Conservation (phyloP, 2,113 vertebrate genomes). For the Vulpes ferrilata region DNA sequence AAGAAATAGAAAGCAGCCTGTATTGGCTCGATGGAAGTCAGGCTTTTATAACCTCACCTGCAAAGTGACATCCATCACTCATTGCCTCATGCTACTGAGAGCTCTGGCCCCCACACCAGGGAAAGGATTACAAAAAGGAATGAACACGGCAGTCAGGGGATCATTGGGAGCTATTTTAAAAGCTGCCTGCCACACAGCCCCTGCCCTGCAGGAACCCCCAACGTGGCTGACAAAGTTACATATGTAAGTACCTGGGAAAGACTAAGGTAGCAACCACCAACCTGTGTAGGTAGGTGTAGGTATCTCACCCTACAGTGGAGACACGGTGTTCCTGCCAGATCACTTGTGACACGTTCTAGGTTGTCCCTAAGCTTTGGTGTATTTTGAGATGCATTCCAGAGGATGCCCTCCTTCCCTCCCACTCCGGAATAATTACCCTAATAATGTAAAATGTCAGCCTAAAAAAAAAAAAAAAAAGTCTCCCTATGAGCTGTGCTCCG, state of each 20-base stretch:
- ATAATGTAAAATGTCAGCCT: constrained; percentile 2
- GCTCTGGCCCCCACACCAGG: not conserved
- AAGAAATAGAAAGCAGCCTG: not conserved
- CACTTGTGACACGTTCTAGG: not conserved
- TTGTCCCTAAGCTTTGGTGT: not conserved
- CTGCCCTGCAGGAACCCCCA: not conserved
- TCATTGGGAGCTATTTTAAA: not conserved
- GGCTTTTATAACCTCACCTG: not conserved
- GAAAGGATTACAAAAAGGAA: not conserved
- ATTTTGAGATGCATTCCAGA: not conserved
- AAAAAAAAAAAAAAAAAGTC: not conserved
- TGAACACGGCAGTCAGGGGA: not conserved
- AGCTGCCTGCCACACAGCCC: not conserved
- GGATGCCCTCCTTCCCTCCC: not conserved
- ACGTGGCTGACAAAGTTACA: not conserved
- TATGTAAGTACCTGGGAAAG: not conserved
- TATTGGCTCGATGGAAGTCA: not conserved
- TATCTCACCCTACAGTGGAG: not conserved
- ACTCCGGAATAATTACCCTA: not conserved
- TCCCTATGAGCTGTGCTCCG: not conserved
- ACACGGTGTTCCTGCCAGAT: not conserved
- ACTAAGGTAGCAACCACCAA: not conserved
- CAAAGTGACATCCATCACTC: not conserved
- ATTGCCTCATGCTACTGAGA: not conserved
- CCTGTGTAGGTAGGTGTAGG: not conserved